Percentiles rank a stretch among this genome's conserved stretches.
Evolutionary conservation across 2,797 vertebrate species (phyloP).

Genomic region (Hippopotamyrus pictus): DNA sequence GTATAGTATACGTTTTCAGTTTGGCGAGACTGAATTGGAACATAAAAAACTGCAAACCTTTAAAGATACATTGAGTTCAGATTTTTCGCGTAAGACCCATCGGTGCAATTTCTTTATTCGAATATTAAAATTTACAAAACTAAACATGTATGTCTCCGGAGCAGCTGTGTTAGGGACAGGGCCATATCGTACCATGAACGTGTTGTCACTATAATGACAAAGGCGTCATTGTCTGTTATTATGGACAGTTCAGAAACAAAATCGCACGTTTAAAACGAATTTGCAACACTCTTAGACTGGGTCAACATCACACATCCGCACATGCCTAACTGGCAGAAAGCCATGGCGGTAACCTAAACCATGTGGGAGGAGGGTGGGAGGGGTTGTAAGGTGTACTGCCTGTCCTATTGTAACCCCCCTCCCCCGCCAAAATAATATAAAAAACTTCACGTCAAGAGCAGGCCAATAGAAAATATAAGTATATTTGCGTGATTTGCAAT

Average conservation of each 20-base stretch:
- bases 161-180: neutral
- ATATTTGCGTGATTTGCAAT: neutral
- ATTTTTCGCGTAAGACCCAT: neutral
- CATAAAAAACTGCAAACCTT: neutral
- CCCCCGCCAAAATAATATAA: neutral
- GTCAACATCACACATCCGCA: neutral
- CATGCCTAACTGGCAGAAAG: neutral
- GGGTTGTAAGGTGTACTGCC: neutral
- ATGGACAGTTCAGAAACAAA: neutral
- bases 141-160: neutral
- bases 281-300: neutral
- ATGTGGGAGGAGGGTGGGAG: neutral
- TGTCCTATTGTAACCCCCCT: neutral
- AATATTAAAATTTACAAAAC: neutral
- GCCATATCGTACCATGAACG: constrained; percentile 9
- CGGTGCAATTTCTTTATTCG: neutral
- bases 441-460: neutral
- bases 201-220: constrained; percentile 14
- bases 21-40: neutral
- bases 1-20: neutral
- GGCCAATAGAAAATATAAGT: neutral
- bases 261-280: neutral
- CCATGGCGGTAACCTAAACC: neutral
- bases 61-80: neutral
- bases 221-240: neutral